Conservation (phyloP, 2,888 invertebrate genomes). For the Lasius platythorax region DNA sequence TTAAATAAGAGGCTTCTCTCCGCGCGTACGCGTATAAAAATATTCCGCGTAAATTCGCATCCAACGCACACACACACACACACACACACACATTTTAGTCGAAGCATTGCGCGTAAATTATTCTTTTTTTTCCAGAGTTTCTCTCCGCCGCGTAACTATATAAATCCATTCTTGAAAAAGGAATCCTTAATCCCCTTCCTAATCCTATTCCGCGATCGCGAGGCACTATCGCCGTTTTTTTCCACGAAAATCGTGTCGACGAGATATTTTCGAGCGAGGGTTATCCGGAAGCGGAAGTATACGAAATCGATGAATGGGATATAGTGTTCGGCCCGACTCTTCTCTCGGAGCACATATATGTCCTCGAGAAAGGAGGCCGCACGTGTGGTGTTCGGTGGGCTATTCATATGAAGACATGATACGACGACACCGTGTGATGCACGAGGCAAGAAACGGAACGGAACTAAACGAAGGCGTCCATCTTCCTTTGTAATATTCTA, state of each 20-base stretch:
- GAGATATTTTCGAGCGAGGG: not conserved
- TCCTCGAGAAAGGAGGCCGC: not conserved
- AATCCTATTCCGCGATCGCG: too few relatives aligned
- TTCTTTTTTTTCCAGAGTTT: too few relatives aligned
- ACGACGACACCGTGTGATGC: not conserved
- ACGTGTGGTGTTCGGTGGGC: not conserved
- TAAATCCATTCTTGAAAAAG: too few relatives aligned
- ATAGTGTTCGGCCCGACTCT: not conserved
- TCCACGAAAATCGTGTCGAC: not conserved
- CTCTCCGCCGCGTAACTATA: too few relatives aligned
- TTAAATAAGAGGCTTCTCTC: not conserved
- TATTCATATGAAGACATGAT: not conserved
- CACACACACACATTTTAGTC: not conserved
- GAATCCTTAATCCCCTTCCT: too few relatives aligned
- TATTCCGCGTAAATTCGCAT: not conserved
- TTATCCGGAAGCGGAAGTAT: not conserved
- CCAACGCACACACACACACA: too few relatives aligned
- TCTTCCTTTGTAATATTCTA: too few relatives aligned
- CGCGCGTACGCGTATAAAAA: not conserved
- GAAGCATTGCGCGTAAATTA: not conserved
- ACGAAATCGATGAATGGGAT: not conserved
- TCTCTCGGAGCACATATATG: not conserved
- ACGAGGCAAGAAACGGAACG: not conserved
- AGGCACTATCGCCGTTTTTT: too few relatives aligned
- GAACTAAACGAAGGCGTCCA: not conserved